Conservation (phyloP, 2,888 invertebrate genomes). For the Unio delphinus region DNA sequence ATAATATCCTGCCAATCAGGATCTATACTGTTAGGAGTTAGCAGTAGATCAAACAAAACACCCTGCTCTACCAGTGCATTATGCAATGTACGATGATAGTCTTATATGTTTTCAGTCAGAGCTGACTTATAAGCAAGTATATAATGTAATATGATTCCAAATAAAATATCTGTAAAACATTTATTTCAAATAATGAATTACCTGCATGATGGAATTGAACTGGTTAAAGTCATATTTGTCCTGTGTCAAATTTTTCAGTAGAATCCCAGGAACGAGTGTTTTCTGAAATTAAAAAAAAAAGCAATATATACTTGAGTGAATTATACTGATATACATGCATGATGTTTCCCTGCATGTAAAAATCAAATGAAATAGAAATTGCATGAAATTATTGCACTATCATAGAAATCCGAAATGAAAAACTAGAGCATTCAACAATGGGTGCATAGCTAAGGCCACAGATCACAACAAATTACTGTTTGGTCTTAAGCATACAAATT, state of each 20-base stretch:
- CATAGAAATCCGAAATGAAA: no score
- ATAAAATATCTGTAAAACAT: not conserved
- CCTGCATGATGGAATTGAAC: constrained; percentile 58
- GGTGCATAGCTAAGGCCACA: no score
- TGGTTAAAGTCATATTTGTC: constrained; percentile 48
- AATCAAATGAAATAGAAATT: not conserved
- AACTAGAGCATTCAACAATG: no score
- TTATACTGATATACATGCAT: not conserved
- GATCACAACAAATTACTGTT: no score
- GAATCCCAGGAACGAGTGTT: constrained; percentile 53
- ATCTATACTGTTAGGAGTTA: no score
- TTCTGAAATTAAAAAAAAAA: constrained; percentile 41
- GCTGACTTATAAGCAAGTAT: not conserved
- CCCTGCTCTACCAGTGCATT: not conserved
- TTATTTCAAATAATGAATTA: constrained; percentile 16
- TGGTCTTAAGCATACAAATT: no score
- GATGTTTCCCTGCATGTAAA: not conserved
- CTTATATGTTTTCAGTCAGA: not conserved
- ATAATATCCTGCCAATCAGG: no score
- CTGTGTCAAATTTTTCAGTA: constrained; percentile 33
- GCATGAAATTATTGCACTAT: not conserved
- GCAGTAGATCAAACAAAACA: no score
- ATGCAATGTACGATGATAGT: not conserved
- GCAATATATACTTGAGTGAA: not conserved
- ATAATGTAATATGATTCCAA: not conserved